phyloP scores from a whole-genome alignment of 2,113 vertebrate genomes.

The Anarrhichthys ocellatus region DNA sequence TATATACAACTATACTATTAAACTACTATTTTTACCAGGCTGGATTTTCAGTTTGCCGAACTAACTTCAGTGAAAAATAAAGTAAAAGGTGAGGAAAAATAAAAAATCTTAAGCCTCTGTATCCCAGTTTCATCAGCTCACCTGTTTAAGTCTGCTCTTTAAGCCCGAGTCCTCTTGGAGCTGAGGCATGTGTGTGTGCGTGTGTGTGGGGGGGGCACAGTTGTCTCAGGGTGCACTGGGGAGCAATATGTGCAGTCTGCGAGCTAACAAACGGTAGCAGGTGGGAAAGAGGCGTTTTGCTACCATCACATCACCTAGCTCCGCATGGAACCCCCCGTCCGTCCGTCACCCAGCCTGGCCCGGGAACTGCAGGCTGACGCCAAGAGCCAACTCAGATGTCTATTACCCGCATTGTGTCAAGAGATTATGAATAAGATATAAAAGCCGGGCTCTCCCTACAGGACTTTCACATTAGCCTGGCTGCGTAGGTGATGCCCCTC shows the following conservation, averaged over 20 bases:
- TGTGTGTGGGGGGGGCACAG: background rate
- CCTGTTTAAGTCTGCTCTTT: slow-evolving; percentile 35
- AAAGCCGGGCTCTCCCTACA: slow-evolving; percentile 88
- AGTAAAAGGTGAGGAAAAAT: background rate
- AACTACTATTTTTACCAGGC: background rate
- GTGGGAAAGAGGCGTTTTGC: slow-evolving; percentile 87
- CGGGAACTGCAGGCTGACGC: slow-evolving; percentile 84
- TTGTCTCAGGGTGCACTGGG: slow-evolving; percentile 52
- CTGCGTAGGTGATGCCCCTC: slow-evolving; percentile 54
- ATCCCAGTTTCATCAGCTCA: slow-evolving; percentile 13
- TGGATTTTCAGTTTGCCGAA: background rate
- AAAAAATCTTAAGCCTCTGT: background rate
- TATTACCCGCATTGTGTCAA: slow-evolving; percentile 85
- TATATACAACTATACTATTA: background rate
- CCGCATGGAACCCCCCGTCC: slow-evolving; percentile 68
- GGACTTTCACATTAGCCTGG: slow-evolving; percentile 88
- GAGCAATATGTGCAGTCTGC: slow-evolving; percentile 86
- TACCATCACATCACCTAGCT: slow-evolving; percentile 76
- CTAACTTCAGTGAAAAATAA: background rate
- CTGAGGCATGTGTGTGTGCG: background rate
- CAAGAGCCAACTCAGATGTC: slow-evolving; percentile 87
- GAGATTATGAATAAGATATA: slow-evolving; percentile 96
- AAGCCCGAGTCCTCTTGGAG: slow-evolving; percentile 25
- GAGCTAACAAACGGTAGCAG: slow-evolving; percentile 86
- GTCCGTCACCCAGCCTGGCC: slow-evolving; percentile 56